A percentile compares a stretch with the other conserved stretches of the same genome.
Conservation (phyloP, 2,113 vertebrate genomes). For the Odontesthes bonariensis region DNA sequence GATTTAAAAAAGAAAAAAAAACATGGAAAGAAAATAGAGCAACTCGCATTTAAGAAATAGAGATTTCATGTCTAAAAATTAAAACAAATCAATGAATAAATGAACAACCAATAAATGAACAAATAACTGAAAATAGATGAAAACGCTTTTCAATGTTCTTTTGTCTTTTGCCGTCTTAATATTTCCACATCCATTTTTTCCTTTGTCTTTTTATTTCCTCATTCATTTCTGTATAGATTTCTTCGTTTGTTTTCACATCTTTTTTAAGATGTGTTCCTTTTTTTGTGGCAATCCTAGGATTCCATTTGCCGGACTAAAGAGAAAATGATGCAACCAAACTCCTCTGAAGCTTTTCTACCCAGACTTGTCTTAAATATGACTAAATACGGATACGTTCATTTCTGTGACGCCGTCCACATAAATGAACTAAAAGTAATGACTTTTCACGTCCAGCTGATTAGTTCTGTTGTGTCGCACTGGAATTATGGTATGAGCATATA, state of each 20-base stretch:
- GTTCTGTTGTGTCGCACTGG: no score
- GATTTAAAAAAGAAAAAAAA: not conserved
- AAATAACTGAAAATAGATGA: not conserved
- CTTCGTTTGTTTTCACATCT: not conserved
- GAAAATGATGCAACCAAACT: not conserved
- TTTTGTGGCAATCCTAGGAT: not conserved
- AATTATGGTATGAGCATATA: no score
- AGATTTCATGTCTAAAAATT: not conserved
- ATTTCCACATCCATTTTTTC: not conserved
- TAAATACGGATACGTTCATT: no score
- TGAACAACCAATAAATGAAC: not conserved
- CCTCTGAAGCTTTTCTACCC: not conserved
- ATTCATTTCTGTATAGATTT: not conserved
- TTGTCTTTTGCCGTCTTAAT: not conserved
- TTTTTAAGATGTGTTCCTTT: not conserved
- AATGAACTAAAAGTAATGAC: no score
- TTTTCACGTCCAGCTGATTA: no score
- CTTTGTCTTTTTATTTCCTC: not conserved
- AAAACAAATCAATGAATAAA: not conserved
- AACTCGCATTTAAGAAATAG: not conserved
- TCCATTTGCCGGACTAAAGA: no score
- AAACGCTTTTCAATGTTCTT: not conserved
- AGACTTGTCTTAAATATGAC: no score
- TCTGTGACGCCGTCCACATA: no score
- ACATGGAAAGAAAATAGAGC: not conserved